A percentile compares a stretch with the other conserved stretches of the same genome.
Conservation (phyloP, 2,113 vertebrate genomes). For the Leptobrachium ailaonicum region DNA sequence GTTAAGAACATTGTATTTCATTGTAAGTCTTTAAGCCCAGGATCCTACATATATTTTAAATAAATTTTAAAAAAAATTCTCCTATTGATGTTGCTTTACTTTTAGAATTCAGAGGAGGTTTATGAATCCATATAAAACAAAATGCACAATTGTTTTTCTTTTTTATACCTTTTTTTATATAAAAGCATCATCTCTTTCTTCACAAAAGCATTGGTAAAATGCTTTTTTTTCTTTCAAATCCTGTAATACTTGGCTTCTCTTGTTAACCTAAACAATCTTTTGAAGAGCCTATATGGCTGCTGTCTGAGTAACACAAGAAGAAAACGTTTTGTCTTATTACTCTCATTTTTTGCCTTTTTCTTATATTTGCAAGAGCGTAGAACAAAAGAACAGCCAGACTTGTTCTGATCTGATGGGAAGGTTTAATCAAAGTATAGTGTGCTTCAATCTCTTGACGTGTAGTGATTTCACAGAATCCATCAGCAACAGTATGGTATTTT, state of each 20-base stretch:
- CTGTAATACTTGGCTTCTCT: constrained; percentile 59
- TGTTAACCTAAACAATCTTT: constrained; percentile 67
- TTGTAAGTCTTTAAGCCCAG: no score
- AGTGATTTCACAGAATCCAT: constrained; percentile 45
- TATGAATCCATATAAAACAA: not conserved
- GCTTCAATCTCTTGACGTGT: constrained; percentile 51
- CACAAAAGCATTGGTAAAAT: constrained; percentile 29
- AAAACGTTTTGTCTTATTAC: constrained; percentile 51
- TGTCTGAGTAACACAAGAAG: constrained; percentile 64
- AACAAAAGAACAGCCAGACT: constrained; percentile 55
- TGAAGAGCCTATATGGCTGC: constrained; percentile 61
- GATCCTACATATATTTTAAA: no score
- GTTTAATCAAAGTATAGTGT: constrained; percentile 52
- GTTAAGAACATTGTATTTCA: no score
- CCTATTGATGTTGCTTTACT: no score
- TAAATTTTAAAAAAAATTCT: no score
- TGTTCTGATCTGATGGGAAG: constrained; percentile 60
- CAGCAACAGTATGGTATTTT: constrained; percentile 45
- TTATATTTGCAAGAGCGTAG: constrained; percentile 54
- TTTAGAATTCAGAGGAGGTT: no score
- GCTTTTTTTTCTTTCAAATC: constrained; percentile 60
- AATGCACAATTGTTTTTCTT: not conserved
- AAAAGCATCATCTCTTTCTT: constrained; percentile 17
- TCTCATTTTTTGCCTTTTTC: constrained; percentile 47
- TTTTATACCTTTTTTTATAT: not conserved